A percentile compares a stretch with the other conserved stretches of the same genome.
phyloP scores from a whole-genome alignment of 2,888 invertebrate genomes.

The Ochlodes sylvanus region DNA sequence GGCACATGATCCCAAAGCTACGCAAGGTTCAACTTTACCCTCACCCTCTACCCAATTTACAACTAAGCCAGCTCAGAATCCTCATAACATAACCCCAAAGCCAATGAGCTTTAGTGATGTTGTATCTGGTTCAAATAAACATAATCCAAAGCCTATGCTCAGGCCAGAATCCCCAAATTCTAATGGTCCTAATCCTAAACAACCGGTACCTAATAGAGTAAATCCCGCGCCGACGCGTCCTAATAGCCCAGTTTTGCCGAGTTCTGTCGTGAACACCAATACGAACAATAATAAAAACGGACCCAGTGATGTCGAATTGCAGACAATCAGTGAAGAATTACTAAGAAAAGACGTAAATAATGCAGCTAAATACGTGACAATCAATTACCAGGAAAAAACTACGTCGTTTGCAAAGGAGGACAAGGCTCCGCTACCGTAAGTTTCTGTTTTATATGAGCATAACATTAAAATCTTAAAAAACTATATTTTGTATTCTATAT shows the following conservation, averaged over 20 bases:
- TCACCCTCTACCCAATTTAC: constrained; percentile 41
- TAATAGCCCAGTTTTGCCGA: constrained; percentile 65
- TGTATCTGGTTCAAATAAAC: constrained; percentile 62
- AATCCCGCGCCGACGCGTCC: constrained; percentile 45
- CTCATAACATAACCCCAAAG: constrained; percentile 51
- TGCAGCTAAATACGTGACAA: constrained; percentile 87
- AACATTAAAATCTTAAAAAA: too few species aligned
- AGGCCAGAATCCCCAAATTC: constrained; percentile 42
- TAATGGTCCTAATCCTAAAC: constrained; percentile 40
- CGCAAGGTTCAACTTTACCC: constrained; percentile 36
- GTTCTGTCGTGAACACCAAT: constrained; percentile 73
- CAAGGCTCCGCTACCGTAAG: constrained; percentile 91
- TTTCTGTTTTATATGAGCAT: background rate
- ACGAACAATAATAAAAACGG: constrained; percentile 54
- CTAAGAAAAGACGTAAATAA: constrained; percentile 90
- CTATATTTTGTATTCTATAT: too few species aligned
- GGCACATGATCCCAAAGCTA: constrained; percentile 53
- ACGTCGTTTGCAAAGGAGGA: constrained; percentile 88
- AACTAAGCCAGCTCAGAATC: constrained; percentile 38
- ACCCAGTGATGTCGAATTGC: constrained; percentile 86
- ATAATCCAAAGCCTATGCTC: constrained; percentile 50
- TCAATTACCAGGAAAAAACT: constrained; percentile 91
- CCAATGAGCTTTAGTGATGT: constrained; percentile 67
- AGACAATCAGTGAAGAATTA: constrained; percentile 89
- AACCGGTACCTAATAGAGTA: constrained; percentile 30